Conservation (phyloP, 2,888 invertebrate genomes). For the Nudaria mundana region DNA sequence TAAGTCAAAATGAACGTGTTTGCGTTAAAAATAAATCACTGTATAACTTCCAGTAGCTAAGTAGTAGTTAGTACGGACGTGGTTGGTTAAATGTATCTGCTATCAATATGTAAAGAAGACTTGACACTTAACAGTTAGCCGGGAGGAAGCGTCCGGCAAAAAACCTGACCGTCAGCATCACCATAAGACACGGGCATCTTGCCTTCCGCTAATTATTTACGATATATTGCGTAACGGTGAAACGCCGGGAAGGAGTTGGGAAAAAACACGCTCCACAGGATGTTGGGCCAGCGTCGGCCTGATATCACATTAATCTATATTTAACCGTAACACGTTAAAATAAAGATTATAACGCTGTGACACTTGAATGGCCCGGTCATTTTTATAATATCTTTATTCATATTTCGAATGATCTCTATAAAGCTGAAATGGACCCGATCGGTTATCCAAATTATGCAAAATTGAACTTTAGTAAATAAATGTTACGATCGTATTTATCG, state of each 20-base stretch:
- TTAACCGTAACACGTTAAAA: conserved; percentile 42
- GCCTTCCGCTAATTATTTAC: conserved; percentile 81
- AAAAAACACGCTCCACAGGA: conserved; percentile 77
- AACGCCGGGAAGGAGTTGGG: conserved; percentile 77
- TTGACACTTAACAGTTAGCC: conserved; percentile 50
- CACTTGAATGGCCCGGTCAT: conserved; percentile 50
- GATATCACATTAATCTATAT: conserved; percentile 41
- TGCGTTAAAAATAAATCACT: conserved; percentile 18
- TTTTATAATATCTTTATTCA: conserved; percentile 79
- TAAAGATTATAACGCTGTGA: conserved; percentile 51
- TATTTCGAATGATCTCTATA: conserved; percentile 76
- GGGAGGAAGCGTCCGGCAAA: conserved; percentile 67
- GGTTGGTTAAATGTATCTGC: no score
- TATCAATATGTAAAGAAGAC: conserved; percentile 45
- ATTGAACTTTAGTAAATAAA: conserved; percentile 46
- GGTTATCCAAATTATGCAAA: conserved; percentile 37
- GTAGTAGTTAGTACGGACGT: no score
- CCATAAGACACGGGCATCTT: conserved; percentile 80
- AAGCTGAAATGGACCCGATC: conserved; percentile 64
- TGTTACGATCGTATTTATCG: conserved; percentile 40
- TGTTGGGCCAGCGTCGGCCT: conserved; percentile 54
- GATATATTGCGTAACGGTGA: conserved; percentile 81
- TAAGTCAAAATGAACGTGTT: conserved; percentile 11
- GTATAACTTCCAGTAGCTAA: conserved; percentile 27
- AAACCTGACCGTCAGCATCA: conserved; percentile 71